phyloP scores from a whole-genome alignment of 2,888 invertebrate species.

The Eumacrocentrus americanus region DNA sequence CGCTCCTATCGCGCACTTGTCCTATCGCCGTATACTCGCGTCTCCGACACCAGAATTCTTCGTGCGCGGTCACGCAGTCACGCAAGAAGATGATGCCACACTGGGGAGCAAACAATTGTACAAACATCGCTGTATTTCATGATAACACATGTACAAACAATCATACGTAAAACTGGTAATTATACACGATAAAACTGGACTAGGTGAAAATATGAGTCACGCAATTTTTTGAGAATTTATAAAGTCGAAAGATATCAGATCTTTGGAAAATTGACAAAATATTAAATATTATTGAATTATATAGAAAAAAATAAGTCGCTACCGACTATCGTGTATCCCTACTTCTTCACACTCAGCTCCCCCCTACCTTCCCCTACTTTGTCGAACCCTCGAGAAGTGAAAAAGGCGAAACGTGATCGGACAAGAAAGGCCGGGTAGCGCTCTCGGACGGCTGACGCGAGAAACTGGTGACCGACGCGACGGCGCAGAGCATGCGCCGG shows the following conservation, averaged over 20 bases:
- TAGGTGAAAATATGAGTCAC: conserved; percentile 25
- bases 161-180: conserved; percentile 60
- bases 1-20: not conserved
- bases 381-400: conserved; percentile 12
- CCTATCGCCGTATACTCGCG: conserved; percentile 4
- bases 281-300: too few species aligned
- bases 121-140: conserved; percentile 59
- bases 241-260: too few species aligned
- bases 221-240: conserved; percentile 16
- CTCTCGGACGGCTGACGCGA: conserved; percentile 41
- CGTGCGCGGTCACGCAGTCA: conserved; percentile 57
- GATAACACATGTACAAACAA: conserved; percentile 61
- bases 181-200: conserved; percentile 47
- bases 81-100: conserved; percentile 42
- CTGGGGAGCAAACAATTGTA: conserved; percentile 60
- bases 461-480: conserved; percentile 38
- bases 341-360: too few species aligned
- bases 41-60: conserved; percentile 37
- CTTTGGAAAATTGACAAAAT: too few species aligned
- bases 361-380: too few species aligned
- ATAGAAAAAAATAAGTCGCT: too few species aligned
- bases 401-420: conserved; percentile 26
- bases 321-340: too few species aligned
- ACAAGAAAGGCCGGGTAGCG: conserved; percentile 44
- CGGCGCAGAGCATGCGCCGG: conserved; percentile 52